Evolutionary conservation across 1,140 invertebrate species (phyloP).

Genomic region (Scaptomyza hsui): DNA sequence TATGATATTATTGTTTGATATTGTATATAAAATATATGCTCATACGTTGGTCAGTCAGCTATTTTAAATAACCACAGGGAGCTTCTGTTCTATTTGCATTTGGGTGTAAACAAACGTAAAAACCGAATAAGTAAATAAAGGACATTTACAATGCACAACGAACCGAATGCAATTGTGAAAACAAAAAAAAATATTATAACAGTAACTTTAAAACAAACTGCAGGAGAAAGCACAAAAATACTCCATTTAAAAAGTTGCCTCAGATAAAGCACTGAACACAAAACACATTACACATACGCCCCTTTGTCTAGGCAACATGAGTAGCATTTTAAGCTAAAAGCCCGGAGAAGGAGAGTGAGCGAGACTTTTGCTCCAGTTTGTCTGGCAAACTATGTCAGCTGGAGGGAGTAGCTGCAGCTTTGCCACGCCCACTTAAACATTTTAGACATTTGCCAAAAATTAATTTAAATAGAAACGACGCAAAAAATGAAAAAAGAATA

Average conservation of each 20-base stretch:
- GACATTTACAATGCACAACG: constrained; percentile 13
- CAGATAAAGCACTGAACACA: constrained; percentile 32
- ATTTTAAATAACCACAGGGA: constrained; percentile 36
- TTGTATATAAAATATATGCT: constrained; percentile 8
- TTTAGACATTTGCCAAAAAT: constrained; percentile 59
- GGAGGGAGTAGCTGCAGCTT: not conserved
- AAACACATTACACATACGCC: constrained; percentile 70
- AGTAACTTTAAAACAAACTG: constrained; percentile 23
- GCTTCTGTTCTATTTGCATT: constrained; percentile 27
- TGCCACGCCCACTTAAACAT: constrained; percentile 62
- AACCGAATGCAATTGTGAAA: constrained; percentile 4
- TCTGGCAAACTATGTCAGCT: constrained; percentile 4
- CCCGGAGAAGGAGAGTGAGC: not conserved
- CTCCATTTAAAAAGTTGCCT: constrained; percentile 28
- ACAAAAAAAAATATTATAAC: not conserved
- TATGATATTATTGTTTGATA: constrained; percentile 11
- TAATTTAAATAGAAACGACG: constrained; percentile 70
- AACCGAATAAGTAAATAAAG: constrained; percentile 18
- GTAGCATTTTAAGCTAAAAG: constrained; percentile 40
- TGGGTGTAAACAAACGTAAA: constrained; percentile 19
- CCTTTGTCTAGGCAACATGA: constrained; percentile 58
- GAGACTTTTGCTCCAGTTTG: constrained; percentile 8
- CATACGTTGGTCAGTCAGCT: constrained; percentile 13
- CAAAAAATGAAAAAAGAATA: constrained; percentile 34
- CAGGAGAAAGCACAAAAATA: constrained; percentile 7